Base-by-base conservation (phyloP, 2,888 invertebrate genomes). In the Hartigia nigra region DNA sequence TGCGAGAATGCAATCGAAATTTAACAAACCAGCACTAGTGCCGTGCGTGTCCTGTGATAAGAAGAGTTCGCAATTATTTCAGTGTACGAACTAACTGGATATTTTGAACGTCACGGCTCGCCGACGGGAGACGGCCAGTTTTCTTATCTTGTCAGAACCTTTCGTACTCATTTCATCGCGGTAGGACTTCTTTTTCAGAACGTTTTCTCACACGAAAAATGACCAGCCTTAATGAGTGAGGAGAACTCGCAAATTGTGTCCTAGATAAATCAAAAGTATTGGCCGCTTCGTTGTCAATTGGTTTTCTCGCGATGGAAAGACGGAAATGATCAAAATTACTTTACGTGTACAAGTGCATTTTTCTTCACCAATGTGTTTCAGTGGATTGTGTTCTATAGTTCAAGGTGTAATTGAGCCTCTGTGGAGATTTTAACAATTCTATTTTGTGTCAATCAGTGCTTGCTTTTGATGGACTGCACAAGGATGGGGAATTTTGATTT, bases 1-100 rank as follows among this genome's bases (percentile, higher is more conserved):
- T 78, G 83, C 80, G 84, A 84, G 81, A 76, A 83, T 83, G 85
- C 81, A 81, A 81, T 83, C 82, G 82, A 81, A 80, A 83, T 83
- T 84, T 34, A 72, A 55, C 2, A 55, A 55, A 55, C 55, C 23
- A 55, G 55, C 23, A 55, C 55, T 55, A 55, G 55, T 55, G 55
- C 55, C 55, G 23, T 55, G 55, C 2, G 55, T 55, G 23, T 55
- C 23, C 55, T 55, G 55, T 55, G 55, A 55, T 55, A 23, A 55
- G 55, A 9, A 55, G 55, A 55, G 23, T 55, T 23, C 55, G 55
- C 55, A 14, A 55, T 55, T 55, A 23, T 55, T 55, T 55, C 55
- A 55, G 23, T 55, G 55, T 55, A 55, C 55, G 23, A 55, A 55
- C 23, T 55, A 55, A 55, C 55, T 55, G 55, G 55, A 55, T 55